These are phyloP conservation scores for Parauchenoglanis ngamensis DNA, from an alignment of 2,797 vertebrate species.

Conservation along the genomic window DNA sequence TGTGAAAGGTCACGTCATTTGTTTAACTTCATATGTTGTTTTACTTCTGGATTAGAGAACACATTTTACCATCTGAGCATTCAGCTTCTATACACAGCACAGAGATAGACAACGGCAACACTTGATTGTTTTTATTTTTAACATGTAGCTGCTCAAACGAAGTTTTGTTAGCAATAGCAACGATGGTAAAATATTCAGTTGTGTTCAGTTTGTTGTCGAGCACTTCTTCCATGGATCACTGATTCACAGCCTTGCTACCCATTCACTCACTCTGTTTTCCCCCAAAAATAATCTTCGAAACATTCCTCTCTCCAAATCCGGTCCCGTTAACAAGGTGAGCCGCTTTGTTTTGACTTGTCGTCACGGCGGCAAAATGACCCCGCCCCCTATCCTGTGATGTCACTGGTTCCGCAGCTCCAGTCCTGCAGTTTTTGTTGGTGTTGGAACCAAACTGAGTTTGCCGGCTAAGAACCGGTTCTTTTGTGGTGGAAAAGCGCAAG, in stretches of 20 bases:
- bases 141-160: conserved; percentile 37
- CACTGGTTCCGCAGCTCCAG: background rate
- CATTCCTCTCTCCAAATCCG: background rate
- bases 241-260: background rate
- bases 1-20: background rate
- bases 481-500: conserved; percentile 16
- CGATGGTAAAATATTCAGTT: background rate
- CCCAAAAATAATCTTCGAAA: background rate
- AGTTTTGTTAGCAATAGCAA: conserved; percentile 16
- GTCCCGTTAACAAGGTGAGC: background rate
- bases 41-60: conserved; percentile 69
- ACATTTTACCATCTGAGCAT: conserved; percentile 65
- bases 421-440: background rate
- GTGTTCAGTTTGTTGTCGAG: background rate
- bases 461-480: background rate
- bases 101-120: conserved; percentile 23
- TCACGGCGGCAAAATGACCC: conserved; percentile 17
- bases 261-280: too few relatives aligned
- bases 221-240: background rate
- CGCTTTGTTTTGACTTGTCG: background rate
- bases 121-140: conserved; percentile 5
- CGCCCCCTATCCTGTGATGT: background rate
- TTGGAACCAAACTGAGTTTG: background rate
- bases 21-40: conserved; percentile 56
- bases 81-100: conserved; percentile 35